Percentiles rank a stretch among this genome's conserved stretches.
Evolutionary conservation across 2,113 vertebrate genomes (phyloP).

Genomic region (Aphelocoma coerulescens): DNA sequence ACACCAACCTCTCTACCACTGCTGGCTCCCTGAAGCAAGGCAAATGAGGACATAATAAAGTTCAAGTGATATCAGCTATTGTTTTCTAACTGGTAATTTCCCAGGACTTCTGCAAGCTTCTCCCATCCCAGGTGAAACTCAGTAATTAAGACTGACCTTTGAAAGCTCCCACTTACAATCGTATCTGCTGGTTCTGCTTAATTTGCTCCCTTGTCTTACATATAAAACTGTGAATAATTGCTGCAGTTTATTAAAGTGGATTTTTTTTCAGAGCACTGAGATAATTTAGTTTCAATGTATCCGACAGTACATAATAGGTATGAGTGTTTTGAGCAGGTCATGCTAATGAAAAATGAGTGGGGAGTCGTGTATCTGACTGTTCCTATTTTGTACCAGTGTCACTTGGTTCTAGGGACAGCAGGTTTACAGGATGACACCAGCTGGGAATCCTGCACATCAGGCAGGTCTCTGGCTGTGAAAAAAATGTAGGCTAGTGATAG

Average conservation of each 20-base stretch:
- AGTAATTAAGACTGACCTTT: slow-evolving; percentile 29
- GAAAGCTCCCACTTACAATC: background rate
- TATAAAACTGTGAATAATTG: slow-evolving; percentile 32
- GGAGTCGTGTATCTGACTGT: background rate
- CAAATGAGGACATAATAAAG: background rate
- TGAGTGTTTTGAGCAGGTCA: slow-evolving; percentile 3
- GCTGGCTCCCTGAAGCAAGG: background rate
- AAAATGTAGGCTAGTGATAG: background rate
- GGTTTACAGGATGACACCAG: background rate
- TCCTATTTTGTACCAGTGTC: background rate
- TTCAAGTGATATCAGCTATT: background rate
- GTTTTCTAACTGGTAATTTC: slow-evolving; percentile 23
- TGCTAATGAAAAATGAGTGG: slow-evolving; percentile 6
- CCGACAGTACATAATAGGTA: background rate
- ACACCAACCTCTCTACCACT: background rate
- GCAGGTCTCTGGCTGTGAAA: background rate
- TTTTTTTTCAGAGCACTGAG: background rate
- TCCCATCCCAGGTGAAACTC: background rate
- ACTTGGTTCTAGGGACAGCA: background rate
- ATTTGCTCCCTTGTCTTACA: background rate
- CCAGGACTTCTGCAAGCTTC: background rate
- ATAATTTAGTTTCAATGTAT: background rate
- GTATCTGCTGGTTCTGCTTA: background rate
- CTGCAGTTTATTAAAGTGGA: slow-evolving; percentile 15
- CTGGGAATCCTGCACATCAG: background rate